phyloP scores from a whole-genome alignment of 2,113 vertebrate species.

The Poecilia latipinna region DNA sequence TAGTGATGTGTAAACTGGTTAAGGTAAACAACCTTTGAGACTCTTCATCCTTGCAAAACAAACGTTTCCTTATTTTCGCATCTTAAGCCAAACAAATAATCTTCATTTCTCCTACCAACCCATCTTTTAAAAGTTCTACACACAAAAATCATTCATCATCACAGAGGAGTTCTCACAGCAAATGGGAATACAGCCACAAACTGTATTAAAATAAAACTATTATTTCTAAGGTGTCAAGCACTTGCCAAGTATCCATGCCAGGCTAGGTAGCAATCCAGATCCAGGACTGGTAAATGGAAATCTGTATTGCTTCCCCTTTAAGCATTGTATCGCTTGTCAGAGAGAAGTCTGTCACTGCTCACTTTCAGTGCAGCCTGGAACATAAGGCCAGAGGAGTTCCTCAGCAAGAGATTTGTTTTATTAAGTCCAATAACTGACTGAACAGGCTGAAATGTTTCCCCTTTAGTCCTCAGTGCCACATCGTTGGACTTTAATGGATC shows the following conservation, averaged over 20 bases:
- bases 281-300: constrained; percentile 31
- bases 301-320: constrained; percentile 35
- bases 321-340: constrained; percentile 36
- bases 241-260: constrained; percentile 28
- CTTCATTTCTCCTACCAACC: not conserved
- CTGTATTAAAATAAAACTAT: not conserved
- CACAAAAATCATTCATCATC: constrained; percentile 20
- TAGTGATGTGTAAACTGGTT: no score
- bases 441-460: constrained; percentile 70
- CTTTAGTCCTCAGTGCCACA: constrained; percentile 52
- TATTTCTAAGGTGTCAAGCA: constrained; percentile 9
- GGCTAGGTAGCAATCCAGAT: constrained; percentile 21
- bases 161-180: constrained; percentile 4
- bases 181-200: constrained; percentile 10
- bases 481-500: constrained; percentile 58
- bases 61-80: no score
- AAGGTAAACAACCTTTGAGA: no score
- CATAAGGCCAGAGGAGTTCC: constrained; percentile 61
- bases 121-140: constrained; percentile 17
- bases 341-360: constrained; percentile 54
- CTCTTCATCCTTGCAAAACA: no score
- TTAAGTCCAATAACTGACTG: constrained; percentile 69
- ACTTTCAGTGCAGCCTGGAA: constrained; percentile 37
- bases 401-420: constrained; percentile 68
- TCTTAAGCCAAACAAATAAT: no score